Evolutionary conservation across 2,113 vertebrate species (phyloP).

Genomic region (Sylvilagus bachmani): DNA sequence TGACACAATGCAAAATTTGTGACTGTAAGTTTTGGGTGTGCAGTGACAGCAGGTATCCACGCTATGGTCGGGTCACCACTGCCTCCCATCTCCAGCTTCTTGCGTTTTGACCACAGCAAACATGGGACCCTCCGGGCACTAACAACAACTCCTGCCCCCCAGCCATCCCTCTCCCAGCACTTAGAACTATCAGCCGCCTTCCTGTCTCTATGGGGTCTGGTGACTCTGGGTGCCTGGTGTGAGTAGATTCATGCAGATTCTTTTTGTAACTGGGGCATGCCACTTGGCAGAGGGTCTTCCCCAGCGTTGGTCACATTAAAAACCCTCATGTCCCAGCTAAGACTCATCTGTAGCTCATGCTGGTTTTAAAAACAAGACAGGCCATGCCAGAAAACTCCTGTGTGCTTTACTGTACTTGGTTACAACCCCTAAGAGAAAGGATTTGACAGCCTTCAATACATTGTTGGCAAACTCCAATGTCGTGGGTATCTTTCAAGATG

Average conservation of each 20-base stretch:
- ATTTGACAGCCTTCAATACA: not conserved
- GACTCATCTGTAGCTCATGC: not conserved
- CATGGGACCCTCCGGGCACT: too few relatives aligned
- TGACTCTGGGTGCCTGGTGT: too few relatives aligned
- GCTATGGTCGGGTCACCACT: not conserved
- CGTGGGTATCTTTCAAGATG: not conserved
- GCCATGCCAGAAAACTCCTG: not conserved
- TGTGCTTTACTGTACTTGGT: not conserved
- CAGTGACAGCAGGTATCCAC: not conserved
- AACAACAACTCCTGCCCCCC: too few relatives aligned
- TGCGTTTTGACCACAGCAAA: too few relatives aligned
- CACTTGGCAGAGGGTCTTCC: not conserved
- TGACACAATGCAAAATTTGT: not conserved
- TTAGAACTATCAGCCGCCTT: not conserved
- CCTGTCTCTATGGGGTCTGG: not conserved
- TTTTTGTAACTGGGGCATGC: not conserved
- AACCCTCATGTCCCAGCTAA: not conserved
- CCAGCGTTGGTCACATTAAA: not conserved
- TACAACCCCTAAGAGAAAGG: not conserved
- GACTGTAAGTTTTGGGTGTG: not conserved
- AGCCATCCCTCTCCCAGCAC: not conserved
- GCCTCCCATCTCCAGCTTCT: not conserved
- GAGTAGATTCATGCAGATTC: not conserved
- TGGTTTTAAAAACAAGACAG: slow-evolving; percentile 52
- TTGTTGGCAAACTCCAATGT: not conserved